Evolutionary conservation across 2,797 vertebrate species (phyloP).

Genomic region (Acridotheres tristis): DNA sequence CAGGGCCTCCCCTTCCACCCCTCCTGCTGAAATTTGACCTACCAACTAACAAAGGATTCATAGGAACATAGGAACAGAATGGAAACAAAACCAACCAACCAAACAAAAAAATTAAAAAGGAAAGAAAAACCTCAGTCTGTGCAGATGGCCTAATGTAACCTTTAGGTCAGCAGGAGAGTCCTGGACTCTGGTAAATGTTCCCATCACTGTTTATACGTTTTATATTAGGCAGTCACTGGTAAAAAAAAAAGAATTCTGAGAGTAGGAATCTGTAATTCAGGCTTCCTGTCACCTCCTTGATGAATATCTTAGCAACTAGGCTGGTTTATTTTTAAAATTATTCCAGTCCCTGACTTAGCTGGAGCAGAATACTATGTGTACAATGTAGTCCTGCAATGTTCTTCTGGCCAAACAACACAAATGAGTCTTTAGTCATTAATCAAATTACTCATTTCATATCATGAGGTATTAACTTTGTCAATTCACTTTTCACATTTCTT

Average conservation of each 20-base stretch:
- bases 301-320: slow-evolving; percentile 55
- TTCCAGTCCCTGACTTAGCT: not conserved
- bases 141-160: not conserved
- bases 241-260: slow-evolving; percentile 37
- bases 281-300: slow-evolving; percentile 1
- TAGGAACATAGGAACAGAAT: not conserved
- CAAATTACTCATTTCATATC: not conserved
- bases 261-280: not conserved
- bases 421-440: not conserved
- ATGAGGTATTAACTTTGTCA: not conserved
- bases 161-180: not conserved
- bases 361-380: not conserved
- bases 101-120: too few relatives aligned
- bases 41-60: not conserved
- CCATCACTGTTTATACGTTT: not conserved
- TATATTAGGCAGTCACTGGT: not conserved
- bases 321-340: slow-evolving; percentile 25
- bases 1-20: not conserved
- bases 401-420: not conserved
- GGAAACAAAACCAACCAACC: not conserved
- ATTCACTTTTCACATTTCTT: not conserved
- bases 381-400: not conserved
- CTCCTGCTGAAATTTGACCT: not conserved
- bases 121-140: accelerated
- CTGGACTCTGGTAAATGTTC: not conserved